Evolutionary conservation across 2,113 vertebrate species (phyloP).

Genomic region (Thryonomys swinderianus): DNA sequence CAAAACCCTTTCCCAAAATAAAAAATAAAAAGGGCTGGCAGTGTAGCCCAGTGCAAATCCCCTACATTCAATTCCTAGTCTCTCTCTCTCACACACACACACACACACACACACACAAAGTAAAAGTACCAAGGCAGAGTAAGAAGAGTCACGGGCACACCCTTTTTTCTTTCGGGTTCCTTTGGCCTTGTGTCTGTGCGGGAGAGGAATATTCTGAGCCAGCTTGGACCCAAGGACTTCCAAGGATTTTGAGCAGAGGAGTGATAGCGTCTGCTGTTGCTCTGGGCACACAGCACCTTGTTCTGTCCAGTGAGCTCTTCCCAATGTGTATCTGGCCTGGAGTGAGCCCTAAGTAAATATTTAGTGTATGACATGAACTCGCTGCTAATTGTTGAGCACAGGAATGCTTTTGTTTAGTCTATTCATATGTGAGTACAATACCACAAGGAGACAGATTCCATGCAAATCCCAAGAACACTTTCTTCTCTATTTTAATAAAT

Average conservation of each 20-base stretch:
- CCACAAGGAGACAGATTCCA: slow-evolving; percentile 19
- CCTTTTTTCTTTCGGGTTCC: neutral
- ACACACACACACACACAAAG: neutral
- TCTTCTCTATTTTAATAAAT: slow-evolving; percentile 54
- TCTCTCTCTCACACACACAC: neutral
- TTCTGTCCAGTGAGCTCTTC: neutral
- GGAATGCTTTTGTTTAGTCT: slow-evolving; percentile 64
- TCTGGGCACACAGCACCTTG: neutral
- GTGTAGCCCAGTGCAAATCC: neutral
- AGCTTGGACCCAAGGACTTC: neutral
- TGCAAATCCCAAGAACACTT: neutral
- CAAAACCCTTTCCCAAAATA: neutral
- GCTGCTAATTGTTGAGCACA: neutral
- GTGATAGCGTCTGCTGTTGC: neutral
- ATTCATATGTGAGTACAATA: neutral
- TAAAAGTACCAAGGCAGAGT: neutral
- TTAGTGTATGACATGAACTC: neutral
- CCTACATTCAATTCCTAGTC: neutral
- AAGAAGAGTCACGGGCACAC: neutral
- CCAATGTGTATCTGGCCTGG: neutral
- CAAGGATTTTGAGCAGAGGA: neutral
- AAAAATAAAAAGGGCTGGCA: neutral
- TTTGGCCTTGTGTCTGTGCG: neutral
- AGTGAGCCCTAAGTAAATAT: slow-evolving; percentile 23
- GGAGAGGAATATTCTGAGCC: neutral